phyloP scores from a whole-genome alignment of 2,888 invertebrate genomes.

The Villa cingulata region DNA sequence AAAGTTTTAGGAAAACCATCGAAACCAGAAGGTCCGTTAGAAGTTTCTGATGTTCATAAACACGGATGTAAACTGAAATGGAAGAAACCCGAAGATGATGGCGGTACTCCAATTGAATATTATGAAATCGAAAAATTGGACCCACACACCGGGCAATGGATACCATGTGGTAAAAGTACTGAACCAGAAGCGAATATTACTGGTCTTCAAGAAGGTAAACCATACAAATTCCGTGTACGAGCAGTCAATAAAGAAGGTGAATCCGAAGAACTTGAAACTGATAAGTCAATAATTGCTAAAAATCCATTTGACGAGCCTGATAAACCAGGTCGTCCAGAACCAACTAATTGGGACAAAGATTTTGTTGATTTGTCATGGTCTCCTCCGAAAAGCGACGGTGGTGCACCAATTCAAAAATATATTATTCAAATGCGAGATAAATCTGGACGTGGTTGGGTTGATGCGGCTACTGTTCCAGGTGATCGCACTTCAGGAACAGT shows the following conservation, averaged over 20 bases:
- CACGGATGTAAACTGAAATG: constrained; percentile 83
- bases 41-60: constrained; percentile 78
- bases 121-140: constrained; percentile 94
- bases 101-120: constrained; percentile 84
- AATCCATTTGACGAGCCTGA: constrained; percentile 97
- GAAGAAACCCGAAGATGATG: constrained; percentile 92
- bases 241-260: constrained; percentile 98
- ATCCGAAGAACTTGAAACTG: constrained; percentile 89
- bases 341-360: constrained; percentile 90
- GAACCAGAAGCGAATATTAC: constrained; percentile 73
- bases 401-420: constrained; percentile 92
- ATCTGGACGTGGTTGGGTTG: constrained; percentile 72
- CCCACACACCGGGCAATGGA: constrained; percentile 84
- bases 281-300: constrained; percentile 88
- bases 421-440: constrained; percentile 89
- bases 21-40: constrained; percentile 73
- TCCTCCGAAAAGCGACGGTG: constrained; percentile 81
- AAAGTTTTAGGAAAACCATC: constrained; percentile 70
- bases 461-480: constrained; percentile 64
- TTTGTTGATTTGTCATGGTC: constrained; percentile 92
- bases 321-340: constrained; percentile 80
- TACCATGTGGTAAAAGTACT: constrained; percentile 75
- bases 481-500: constrained; percentile 65
- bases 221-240: constrained; percentile 95
- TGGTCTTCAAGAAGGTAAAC: constrained; percentile 85